Evolutionary conservation across 2,888 invertebrate genomes (phyloP).

Genomic region (Hydroisotoma schaefferi): DNA sequence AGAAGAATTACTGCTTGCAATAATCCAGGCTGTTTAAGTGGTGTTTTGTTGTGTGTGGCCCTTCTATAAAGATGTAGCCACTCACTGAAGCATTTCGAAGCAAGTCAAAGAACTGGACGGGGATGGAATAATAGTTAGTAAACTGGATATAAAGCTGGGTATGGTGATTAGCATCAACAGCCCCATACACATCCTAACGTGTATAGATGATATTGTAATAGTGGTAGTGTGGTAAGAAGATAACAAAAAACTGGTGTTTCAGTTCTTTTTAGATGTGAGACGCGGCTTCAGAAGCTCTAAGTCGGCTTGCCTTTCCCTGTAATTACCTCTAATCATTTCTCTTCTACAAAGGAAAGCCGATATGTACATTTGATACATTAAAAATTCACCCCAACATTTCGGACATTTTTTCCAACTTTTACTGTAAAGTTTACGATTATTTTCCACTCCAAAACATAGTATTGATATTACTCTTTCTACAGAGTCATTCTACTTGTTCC

Average conservation of each 20-base stretch:
- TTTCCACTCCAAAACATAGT: no score
- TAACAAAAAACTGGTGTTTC: slow-evolving; percentile 43
- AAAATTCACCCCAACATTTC: slow-evolving; percentile 28
- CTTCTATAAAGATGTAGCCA: slow-evolving; percentile 46
- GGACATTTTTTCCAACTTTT: no score
- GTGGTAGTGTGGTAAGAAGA: slow-evolving; percentile 7
- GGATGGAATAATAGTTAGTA: no score
- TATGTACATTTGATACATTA: slow-evolving; percentile 48
- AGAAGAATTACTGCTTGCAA: neutral
- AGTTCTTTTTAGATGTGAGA: slow-evolving; percentile 48
- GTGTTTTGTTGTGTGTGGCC: slow-evolving; percentile 46
- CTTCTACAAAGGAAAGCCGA: slow-evolving; percentile 50
- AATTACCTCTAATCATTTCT: slow-evolving; percentile 50
- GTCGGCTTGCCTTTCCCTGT: slow-evolving; percentile 50
- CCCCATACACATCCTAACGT: no score
- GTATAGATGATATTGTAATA: no score
- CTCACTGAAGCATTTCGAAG: neutral
- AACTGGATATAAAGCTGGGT: no score
- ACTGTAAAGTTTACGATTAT: no score
- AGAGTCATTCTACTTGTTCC: no score
- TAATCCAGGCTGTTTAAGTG: neutral
- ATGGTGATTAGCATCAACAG: no score
- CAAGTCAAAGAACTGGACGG: neutral
- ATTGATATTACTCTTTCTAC: no score
- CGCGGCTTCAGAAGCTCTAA: slow-evolving; percentile 49